Conservation (phyloP, 2,113 vertebrate species). For the Eclectus roratus region DNA sequence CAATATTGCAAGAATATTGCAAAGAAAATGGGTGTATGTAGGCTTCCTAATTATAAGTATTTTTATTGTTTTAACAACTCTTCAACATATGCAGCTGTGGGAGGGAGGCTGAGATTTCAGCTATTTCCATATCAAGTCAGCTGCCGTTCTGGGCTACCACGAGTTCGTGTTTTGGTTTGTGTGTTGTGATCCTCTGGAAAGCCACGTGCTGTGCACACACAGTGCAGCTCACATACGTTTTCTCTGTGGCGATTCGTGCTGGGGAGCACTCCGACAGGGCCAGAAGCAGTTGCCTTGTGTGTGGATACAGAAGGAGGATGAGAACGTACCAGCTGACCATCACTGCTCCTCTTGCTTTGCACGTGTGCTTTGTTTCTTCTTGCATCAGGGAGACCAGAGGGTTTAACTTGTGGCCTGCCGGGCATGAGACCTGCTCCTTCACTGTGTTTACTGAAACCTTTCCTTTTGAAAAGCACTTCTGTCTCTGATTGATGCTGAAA, state of each 20-base stretch:
- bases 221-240: rapidly evolving
- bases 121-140: conserved; percentile 16
- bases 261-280: neutral
- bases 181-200: neutral
- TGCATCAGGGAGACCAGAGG: no score
- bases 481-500: neutral
- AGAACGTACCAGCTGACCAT: no score
- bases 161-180: neutral
- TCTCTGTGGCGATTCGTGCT: rapidly evolving
- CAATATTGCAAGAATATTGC: conserved; percentile 39
- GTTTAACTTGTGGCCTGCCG: neutral
- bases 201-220: neutral
- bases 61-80: conserved; percentile 27
- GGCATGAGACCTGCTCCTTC: neutral
- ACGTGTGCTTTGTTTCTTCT: rapidly evolving
- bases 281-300: neutral
- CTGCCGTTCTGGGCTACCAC: neutral
- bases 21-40: conserved; percentile 43
- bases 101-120: neutral
- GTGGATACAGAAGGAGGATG: rapidly evolving
- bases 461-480: neutral
- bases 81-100: neutral
- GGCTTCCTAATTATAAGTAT: conserved; percentile 36
- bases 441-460: neutral
- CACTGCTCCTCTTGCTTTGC: neutral